These are phyloP conservation scores for Artibeus lituratus DNA, from an alignment of 2,797 vertebrate species.

Conservation along the genomic window DNA sequence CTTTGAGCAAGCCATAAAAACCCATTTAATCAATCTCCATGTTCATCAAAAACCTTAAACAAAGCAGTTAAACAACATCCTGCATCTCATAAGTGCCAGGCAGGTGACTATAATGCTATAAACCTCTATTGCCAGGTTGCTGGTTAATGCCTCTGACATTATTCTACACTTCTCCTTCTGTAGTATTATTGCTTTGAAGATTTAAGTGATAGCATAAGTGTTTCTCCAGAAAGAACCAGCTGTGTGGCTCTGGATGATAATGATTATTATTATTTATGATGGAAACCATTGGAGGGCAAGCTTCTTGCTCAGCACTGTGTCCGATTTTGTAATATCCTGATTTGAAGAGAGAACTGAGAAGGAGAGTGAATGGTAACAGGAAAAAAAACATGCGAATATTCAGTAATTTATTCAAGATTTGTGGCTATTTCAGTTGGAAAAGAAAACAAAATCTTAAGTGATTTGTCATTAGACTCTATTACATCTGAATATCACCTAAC, in stretches of 20 bases:
- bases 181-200: slow-evolving; percentile 25
- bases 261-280: neutral
- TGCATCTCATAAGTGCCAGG: neutral
- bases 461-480: neutral
- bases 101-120: slow-evolving; percentile 49
- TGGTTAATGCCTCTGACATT: slow-evolving; percentile 24
- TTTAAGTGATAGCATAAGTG: slow-evolving; percentile 50
- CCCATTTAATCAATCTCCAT: slow-evolving; percentile 68
- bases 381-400: neutral
- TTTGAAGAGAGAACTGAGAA: neutral
- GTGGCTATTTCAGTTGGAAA: neutral
- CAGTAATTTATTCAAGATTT: neutral
- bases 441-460: neutral
- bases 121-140: neutral
- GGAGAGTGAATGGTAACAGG: neutral
- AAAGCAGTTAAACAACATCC: neutral
- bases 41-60: slow-evolving; percentile 67
- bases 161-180: neutral
- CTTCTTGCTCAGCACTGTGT: neutral
- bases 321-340: neutral
- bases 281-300: neutral
- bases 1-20: slow-evolving; percentile 65
- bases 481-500: neutral
- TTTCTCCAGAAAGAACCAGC: slow-evolving; percentile 36
- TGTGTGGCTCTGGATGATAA: neutral